phyloP scores from a whole-genome alignment of 2,113 vertebrate species.

The Columba janthina region DNA sequence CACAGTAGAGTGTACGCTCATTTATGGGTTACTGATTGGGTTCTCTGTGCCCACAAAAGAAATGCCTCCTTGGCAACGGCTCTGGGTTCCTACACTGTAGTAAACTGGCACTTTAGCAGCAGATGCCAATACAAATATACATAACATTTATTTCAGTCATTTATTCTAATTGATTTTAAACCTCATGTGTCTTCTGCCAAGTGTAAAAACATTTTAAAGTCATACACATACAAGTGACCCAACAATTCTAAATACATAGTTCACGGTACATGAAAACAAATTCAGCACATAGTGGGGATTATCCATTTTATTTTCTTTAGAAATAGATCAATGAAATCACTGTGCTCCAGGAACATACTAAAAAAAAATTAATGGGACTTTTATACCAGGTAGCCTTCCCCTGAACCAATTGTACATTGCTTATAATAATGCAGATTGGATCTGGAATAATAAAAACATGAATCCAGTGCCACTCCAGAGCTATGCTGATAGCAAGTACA shows the following conservation, averaged over 20 bases:
- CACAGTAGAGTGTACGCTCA: fast-evolving
- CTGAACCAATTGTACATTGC: not conserved
- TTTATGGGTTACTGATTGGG: not conserved
- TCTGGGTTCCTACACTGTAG: not conserved
- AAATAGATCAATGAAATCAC: conserved; percentile 30
- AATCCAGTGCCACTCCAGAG: not conserved
- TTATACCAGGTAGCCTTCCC: not conserved
- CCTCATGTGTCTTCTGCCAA: not conserved
- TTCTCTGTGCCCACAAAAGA: not conserved
- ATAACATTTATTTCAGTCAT: not conserved
- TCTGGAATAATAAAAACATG: not conserved
- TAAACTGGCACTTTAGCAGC: not conserved
- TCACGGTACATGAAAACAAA: not conserved
- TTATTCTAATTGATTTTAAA: conserved; percentile 9
- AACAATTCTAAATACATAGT: not conserved
- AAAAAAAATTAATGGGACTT: not conserved
- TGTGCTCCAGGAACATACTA: conserved; percentile 3
- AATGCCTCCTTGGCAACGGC: not conserved
- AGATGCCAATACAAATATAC: not conserved
- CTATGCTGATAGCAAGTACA: not conserved
- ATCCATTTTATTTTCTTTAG: conserved; percentile 41
- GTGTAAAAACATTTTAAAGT: not conserved
- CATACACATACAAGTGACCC: not conserved
- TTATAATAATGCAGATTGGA: not conserved
- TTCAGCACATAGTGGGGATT: not conserved